Base-by-base conservation (phyloP, 2,113 vertebrate species). In the Plecotus auritus region DNA sequence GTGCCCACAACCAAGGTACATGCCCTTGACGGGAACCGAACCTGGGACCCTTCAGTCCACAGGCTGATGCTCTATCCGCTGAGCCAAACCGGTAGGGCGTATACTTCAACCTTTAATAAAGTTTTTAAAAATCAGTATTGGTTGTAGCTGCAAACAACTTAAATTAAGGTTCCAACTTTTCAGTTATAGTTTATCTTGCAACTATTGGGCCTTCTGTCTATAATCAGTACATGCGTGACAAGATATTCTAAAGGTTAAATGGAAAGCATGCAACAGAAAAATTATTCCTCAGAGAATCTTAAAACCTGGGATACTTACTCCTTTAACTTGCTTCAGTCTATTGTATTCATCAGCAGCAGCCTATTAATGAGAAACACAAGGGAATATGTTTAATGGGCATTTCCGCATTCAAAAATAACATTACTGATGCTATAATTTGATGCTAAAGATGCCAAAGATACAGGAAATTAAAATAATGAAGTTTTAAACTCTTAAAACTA, bases 281-380 rank as follows among this genome's bases (percentile, higher is more conserved):
- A 64, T 80, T 61, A 56, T 73, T 67, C 40, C 56, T 87, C n/a
- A 85, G 89, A 69, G 37, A 95, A 18, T 22, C 51, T 83, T 32
- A 7, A 3, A 18, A 26, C 11, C 26, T 40, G 28, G 4, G 7
- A 97, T 96, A 96, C 98, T 85, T 98, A 99, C 98, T 85, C 95
- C 97, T 97, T 99, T 99, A 3, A 97, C 93, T 88, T 98, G 98
- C 96, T 98, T 99, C 87, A 99, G 91, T 42, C 91, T 97, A 76
- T 88, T 99, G 97, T 98, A 98, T 92, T 98, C 97, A 86, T 98
- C 98, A 93, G 99, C 96, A 94, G 97, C 97, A 95, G 98, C 98
- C 98, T 99, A 51, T 95, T 6, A 97, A 95, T 40, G 32, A 96
- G 1, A 89, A 83, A 95, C 64, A 97, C 61, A 92, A 86, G 16